Evolutionary conservation across 2,797 vertebrate species (phyloP), one percentile per base, ranked within the genome.

Genomic region (Characodon lateralis): DNA sequence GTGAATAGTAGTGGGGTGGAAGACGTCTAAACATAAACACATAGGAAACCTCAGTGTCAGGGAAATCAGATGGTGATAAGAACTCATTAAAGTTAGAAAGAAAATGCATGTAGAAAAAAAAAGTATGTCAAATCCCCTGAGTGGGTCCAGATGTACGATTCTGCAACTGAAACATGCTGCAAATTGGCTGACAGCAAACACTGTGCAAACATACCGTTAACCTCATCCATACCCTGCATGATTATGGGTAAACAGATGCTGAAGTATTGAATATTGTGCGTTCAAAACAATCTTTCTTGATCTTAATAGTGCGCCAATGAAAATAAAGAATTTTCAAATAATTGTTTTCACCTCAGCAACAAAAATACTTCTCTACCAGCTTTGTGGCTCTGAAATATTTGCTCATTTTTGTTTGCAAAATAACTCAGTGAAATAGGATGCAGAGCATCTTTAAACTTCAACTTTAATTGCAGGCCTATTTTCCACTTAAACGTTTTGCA

Each of bases 111-210:
- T 39, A 65, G 10, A 41, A 66, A 66, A 53, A 5, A 20, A 1
- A 53, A 41, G 2, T 18, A 8, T 26, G 28, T 14, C 14, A 43
- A 79, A 43, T 50, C 18, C 13, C 24, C 7, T 72, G 65, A 89
- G 59, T 80, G 77, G 81, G 82, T 81, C 73, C 73, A 83, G 75
- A 84, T 76, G 85, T 48, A 35, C 81, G 61, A 81, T 56, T 75
- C 43, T 76, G 51, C 78, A 81, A 79, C 41, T 46, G 0, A 6
- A 77, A 68, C 43, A 41, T 24, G 39, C 10, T 41, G 22, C 65
- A 43, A 43, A 66, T 66, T 41, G 22, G 35, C 10, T 2, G 65
- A 43, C 1, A 65, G 7, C 63, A 65, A 65, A 39, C 20, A 43
- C 39, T 43, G 39, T 13, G 35, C 35, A 41, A 43, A 24, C 63